Conservation (phyloP, 2,113 vertebrate species). For the Grammomys dolichurus region DNA sequence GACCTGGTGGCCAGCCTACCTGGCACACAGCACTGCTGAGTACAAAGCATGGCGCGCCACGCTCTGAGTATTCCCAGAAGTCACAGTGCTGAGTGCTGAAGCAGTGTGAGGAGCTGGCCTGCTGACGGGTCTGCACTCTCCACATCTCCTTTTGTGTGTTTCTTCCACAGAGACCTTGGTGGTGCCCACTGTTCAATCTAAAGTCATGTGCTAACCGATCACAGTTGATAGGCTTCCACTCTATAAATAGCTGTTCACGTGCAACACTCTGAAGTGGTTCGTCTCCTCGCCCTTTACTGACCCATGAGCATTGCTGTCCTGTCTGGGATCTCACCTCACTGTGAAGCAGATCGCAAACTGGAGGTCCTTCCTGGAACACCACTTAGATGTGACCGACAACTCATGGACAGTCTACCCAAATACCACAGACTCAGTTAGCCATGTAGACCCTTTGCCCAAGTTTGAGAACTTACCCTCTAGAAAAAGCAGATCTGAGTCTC, state of each 20-base stretch:
- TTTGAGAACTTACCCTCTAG: background rate
- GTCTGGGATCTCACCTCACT: background rate
- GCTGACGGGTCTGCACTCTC: background rate
- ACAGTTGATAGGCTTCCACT: background rate
- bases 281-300: background rate
- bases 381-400: background rate
- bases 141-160: background rate
- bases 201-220: background rate
- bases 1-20: background rate
- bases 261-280: too few relatives aligned
- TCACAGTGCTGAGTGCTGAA: background rate
- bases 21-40: background rate
- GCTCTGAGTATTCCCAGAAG: background rate
- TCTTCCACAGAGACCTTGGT: background rate
- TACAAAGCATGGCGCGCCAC: background rate
- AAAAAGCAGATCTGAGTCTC: slow-evolving; percentile 9
- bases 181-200: background rate
- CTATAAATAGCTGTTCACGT: background rate
- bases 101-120: background rate
- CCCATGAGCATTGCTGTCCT: background rate
- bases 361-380: background rate
- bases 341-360: background rate
- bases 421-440: background rate
- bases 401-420: background rate
- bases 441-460: background rate